Conservation (phyloP, 2,888 invertebrate genomes). For the Caenorhabditis sp. region DNA sequence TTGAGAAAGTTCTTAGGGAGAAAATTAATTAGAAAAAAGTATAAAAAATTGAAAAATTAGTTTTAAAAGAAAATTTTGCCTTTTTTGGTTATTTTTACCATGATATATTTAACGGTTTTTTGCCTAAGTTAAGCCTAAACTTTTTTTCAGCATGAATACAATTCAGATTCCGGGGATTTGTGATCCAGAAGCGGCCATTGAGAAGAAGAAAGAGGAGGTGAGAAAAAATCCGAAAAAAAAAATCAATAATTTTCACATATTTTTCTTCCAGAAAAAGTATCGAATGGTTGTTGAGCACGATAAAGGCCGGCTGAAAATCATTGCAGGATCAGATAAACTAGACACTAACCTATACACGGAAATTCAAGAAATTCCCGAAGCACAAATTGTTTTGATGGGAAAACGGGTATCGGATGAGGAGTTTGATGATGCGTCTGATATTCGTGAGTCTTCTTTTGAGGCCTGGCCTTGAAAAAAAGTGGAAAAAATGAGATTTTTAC, state of each 20-base stretch:
- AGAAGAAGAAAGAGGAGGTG: slow-evolving; percentile 6
- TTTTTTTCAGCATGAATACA: too few relatives aligned
- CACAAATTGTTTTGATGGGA: slow-evolving; percentile 8
- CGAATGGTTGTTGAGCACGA: slow-evolving; percentile 29
- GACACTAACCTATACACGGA: slow-evolving; percentile 12
- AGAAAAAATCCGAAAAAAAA: background rate
- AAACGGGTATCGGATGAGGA: slow-evolving; percentile 20
- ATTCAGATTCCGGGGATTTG: slow-evolving; percentile 26
- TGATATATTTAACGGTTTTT: background rate
- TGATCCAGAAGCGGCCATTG: slow-evolving; percentile 8
- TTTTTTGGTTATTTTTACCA: background rate
- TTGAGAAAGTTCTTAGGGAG: slow-evolving; percentile 13
- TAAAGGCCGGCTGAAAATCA: slow-evolving; percentile 24
- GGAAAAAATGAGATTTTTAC: background rate
- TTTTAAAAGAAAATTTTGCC: background rate
- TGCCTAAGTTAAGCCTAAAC: too few relatives aligned
- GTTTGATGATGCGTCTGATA: slow-evolving; percentile 35
- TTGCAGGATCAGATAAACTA: background rate
- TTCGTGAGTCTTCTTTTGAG: slow-evolving; percentile 22
- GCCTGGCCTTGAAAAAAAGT: background rate
- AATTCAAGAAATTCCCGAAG: slow-evolving; percentile 27
- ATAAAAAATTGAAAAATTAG: background rate
- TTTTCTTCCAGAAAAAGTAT: slow-evolving; percentile 17
- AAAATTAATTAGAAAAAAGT: background rate
- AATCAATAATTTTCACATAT: background rate